Evolutionary conservation across 2,113 vertebrate species (phyloP), one percentile per base, ranked within the genome.

Genomic region (Triplophysa siluroides): DNA sequence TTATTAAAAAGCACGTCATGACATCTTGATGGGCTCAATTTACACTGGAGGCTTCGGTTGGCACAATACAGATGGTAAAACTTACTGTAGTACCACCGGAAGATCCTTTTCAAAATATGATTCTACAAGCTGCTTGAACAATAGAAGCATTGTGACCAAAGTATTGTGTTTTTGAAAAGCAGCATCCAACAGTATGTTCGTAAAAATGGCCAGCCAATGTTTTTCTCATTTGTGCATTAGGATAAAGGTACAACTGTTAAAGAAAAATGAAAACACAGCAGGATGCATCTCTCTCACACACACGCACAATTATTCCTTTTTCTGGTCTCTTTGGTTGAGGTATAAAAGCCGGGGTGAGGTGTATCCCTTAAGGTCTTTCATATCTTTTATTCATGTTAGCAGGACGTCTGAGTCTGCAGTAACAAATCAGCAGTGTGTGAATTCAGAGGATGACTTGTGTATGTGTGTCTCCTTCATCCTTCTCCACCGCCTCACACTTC

Each of bases 321-420:
- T 47, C 54, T 52, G 47, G 52, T 82, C n/a, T 63, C 19, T 75
- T 24, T 29, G 21, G 21, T 71, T 43, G 62, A 67, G 24, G 66
- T 70, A 50, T 65, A 54, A 76, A 41, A 73, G 69, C 16, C 68
- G 43, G 63, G 60, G 18, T 19, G 61, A 69, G 68, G 23, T 61
- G 68, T 64, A 56, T 70, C 62, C 23, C n/a, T 75, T 56, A 72
- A 67, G 65, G 64, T 54, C 63, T 56, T 33, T 24, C 52, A 52
- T 62, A 84, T 83, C 71, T 75, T 83, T 91, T 82, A 89, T 89
- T 91, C 79, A 89, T 85, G 43, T 50, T 29, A 56, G 47, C 18
- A 70, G 80, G 71, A 78, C 14, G 69, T 83, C 29, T 61, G 45
- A 72, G 82, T 78, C 69, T 13, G 23, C n/a, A 77, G 54, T 38